A percentile compares a stretch with the other conserved stretches of the same genome.
phyloP scores from a whole-genome alignment of 1,140 invertebrate genomes.

The Camponotus pennsylvanicus region DNA sequence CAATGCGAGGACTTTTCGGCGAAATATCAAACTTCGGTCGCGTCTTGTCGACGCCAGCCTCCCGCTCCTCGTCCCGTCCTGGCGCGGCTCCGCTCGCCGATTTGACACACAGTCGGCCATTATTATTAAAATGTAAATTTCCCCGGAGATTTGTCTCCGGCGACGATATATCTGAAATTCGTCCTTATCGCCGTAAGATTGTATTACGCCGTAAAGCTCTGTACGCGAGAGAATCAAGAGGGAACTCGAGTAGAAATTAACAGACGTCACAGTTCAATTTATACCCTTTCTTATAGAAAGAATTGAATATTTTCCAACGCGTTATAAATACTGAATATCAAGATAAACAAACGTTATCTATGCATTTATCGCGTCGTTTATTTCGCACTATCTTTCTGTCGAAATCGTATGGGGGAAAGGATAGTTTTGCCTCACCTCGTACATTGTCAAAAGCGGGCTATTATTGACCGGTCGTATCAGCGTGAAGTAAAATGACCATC shows the following conservation, averaged over 20 bases:
- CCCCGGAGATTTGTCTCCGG: slow-evolving; percentile 59
- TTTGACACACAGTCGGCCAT: slow-evolving; percentile 49
- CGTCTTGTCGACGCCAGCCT: slow-evolving; percentile 74
- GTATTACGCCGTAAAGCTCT: slow-evolving; percentile 1
- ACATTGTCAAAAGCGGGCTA: slow-evolving; percentile 52
- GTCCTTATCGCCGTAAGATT: slow-evolving; percentile 53
- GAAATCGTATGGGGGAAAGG: background rate
- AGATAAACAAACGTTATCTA: slow-evolving; percentile 1
- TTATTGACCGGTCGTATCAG: slow-evolving; percentile 55
- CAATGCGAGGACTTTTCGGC: slow-evolving; percentile 84
- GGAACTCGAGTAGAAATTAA: slow-evolving; percentile 1
- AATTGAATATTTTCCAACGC: background rate
- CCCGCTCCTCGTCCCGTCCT: background rate
- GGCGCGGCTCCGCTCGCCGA: slow-evolving; percentile 43
- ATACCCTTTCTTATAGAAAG: background rate
- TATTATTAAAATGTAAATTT: slow-evolving; percentile 79
- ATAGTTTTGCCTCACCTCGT: slow-evolving; percentile 7
- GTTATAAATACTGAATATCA: background rate
- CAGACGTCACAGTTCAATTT: background rate
- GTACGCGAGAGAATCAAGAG: slow-evolving; percentile 8
- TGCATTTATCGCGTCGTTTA: slow-evolving; percentile 36
- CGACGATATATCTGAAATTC: slow-evolving; percentile 49
- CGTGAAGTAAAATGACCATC: slow-evolving; percentile 69
- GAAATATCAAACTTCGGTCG: slow-evolving; percentile 83
- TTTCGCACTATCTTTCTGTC: slow-evolving; percentile 13